A percentile compares a stretch with the other conserved stretches of the same genome.
phyloP scores from a whole-genome alignment of 2,888 invertebrate genomes.

The Venustoraphidia nigricollis region DNA sequence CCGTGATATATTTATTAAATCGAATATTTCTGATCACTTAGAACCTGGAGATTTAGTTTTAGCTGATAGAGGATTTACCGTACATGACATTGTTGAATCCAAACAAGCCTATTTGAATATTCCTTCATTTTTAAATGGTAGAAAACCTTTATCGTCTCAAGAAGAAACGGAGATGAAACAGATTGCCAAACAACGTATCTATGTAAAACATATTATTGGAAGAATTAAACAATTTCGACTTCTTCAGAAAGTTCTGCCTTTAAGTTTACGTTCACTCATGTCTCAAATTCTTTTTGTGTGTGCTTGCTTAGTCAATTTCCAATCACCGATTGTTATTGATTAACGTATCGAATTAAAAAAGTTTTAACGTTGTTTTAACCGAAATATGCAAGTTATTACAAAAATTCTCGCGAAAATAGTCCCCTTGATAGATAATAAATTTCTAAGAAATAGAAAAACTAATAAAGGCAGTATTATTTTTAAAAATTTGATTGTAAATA shows the following conservation, averaged over 20 bases:
- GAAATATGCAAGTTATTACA: too few relatives aligned
- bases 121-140: slow-evolving; percentile 3
- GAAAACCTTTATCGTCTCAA: neutral
- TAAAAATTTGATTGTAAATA: too few relatives aligned
- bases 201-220: slow-evolving; percentile 1
- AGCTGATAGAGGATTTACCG: slow-evolving; percentile 3
- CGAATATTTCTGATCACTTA: slow-evolving; percentile 1
- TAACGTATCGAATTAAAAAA: neutral
- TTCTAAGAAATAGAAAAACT: too few relatives aligned
- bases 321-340: slow-evolving; percentile 3
- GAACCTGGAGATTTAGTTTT: slow-evolving; percentile 4
- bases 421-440: too few relatives aligned
- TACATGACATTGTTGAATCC: slow-evolving; percentile 1
- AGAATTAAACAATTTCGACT: slow-evolving; percentile 4
- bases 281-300: slow-evolving; percentile 3
- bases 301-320: slow-evolving; percentile 5
- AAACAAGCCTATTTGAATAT: slow-evolving; percentile 2
- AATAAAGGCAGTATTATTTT: too few relatives aligned
- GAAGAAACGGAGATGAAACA: slow-evolving; percentile 1
- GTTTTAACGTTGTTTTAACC: too few relatives aligned
- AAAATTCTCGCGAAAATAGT: too few relatives aligned
- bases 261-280: neutral
- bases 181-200: slow-evolving; percentile 1
- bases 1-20: neutral
- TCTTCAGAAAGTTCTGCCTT: slow-evolving; percentile 2